phyloP scores from a whole-genome alignment of 1,140 invertebrate species.

The Pararge aegeria region DNA sequence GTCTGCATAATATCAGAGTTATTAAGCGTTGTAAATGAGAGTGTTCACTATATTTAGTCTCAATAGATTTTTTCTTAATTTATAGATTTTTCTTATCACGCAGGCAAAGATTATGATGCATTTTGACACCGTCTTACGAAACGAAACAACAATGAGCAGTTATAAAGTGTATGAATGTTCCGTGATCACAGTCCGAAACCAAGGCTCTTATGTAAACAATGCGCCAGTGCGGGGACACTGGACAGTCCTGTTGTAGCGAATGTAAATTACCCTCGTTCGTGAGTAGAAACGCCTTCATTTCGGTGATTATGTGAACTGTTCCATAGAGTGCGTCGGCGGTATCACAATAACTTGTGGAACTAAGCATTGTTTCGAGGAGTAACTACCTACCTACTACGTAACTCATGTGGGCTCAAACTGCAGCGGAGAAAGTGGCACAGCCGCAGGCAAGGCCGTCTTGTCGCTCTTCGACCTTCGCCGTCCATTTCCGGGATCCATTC shows the following conservation, averaged over 20 bases:
- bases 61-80: slow-evolving; percentile 1
- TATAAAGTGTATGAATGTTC: slow-evolving; percentile 42
- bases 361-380: slow-evolving; percentile 53
- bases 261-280: slow-evolving; percentile 53
- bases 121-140: slow-evolving; percentile 39
- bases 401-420: slow-evolving; percentile 52
- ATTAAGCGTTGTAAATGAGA: slow-evolving; percentile 8
- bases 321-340: slow-evolving; percentile 48
- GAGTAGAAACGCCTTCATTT: slow-evolving; percentile 55
- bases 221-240: slow-evolving; percentile 37
- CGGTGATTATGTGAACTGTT: slow-evolving; percentile 65
- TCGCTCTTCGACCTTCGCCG: slow-evolving; percentile 55
- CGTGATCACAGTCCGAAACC: slow-evolving; percentile 56
- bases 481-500: slow-evolving; percentile 47
- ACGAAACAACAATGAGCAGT: slow-evolving; percentile 47
- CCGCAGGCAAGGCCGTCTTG: slow-evolving; percentile 61
- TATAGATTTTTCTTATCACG: slow-evolving; percentile 16
- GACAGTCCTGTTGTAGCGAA: slow-evolving; percentile 44
- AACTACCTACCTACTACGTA: slow-evolving; percentile 27
- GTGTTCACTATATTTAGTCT: background rate
- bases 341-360: slow-evolving; percentile 36
- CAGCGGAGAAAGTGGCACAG: slow-evolving; percentile 65
- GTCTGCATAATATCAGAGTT: slow-evolving; percentile 17
- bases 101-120: slow-evolving; percentile 16
- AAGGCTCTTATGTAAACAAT: slow-evolving; percentile 66